Percentiles rank a stretch among this genome's conserved stretches.
phyloP scores from a whole-genome alignment of 2,113 vertebrate species.

The Heterotilapia buettikoferi region DNA sequence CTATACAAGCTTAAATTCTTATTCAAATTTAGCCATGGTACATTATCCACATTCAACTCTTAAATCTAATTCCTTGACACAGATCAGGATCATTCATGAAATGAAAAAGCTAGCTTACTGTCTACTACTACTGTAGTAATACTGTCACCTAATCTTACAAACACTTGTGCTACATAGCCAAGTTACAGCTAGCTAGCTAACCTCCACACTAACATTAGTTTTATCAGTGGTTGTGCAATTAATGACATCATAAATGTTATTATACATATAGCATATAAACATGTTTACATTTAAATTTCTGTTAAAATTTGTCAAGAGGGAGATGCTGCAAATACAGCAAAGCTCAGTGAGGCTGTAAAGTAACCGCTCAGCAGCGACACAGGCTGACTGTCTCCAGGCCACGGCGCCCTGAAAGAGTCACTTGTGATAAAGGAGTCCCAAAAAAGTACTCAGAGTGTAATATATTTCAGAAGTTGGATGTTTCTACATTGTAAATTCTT shows the following conservation, averaged over 20 bases:
- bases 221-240: background rate
- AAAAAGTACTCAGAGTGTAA: background rate
- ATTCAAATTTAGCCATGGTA: background rate
- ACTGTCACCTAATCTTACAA: background rate
- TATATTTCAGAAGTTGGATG: background rate
- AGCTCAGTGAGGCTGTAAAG: background rate
- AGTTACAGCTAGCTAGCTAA: background rate
- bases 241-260: background rate
- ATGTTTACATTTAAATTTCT: background rate
- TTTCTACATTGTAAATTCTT: background rate
- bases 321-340: background rate
- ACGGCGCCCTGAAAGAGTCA: rapidly evolving
- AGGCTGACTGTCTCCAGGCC: background rate
- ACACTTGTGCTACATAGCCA: background rate
- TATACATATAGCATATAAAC: background rate
- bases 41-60: background rate
- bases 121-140: background rate
- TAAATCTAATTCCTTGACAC: background rate
- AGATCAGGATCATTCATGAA: background rate
- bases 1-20: background rate
- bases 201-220: background rate
- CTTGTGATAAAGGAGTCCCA: background rate
- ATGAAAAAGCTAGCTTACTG: background rate
- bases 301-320: background rate
- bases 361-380: rapidly evolving